Base-by-base conservation (phyloP, 2,113 vertebrate genomes). In the Burhinus bistriatus region DNA sequence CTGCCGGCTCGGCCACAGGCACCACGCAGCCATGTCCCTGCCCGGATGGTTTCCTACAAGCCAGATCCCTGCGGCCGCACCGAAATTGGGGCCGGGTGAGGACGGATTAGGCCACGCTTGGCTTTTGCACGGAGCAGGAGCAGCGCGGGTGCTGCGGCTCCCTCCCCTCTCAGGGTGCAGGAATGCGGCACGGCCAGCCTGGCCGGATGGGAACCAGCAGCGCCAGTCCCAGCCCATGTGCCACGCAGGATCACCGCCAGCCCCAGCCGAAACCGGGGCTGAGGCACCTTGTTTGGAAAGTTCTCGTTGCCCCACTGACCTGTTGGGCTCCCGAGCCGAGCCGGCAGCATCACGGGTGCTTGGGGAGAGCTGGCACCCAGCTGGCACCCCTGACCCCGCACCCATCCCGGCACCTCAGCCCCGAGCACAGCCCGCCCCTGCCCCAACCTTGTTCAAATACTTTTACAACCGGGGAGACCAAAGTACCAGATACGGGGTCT, bases 21-120 rank as follows among this genome's bases (percentile, higher is more conserved):
- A 2, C 26, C 17, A 19, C 19, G 45, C 45, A 47, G 45, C 45
- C 45, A 9, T 19, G 45, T 47, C 45, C 45, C 19, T 47, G 45
- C 61, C 30, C 9, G 1, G 9, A 5, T 9, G 34, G 32, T 6
- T 57, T 23, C 59, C 64, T 70, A 21, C 0, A 2, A 20, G 51
- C 51, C 29, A 4, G 16, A 15, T 22, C 72, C 27, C 78, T 6
- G 21, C 44, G 8, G 22, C 51, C 1, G 7, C 26, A 3, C 25
- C 0, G 7, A 11, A 40, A 61, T 4, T 0, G 3, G n/a, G 52
- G 65, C 26, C 4, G 1, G 38, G 27, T 0, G 4, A 45, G 89
- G 61, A 44, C 3, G 3, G 59, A 26, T n/a, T 1, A 54, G 68
- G 81, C 51, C 90, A 9, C 2, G 12, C 51, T 49, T 17, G 70